Conservation (phyloP, 2,113 vertebrate genomes). For the Sinocyclocheilus anshuiensis region DNA sequence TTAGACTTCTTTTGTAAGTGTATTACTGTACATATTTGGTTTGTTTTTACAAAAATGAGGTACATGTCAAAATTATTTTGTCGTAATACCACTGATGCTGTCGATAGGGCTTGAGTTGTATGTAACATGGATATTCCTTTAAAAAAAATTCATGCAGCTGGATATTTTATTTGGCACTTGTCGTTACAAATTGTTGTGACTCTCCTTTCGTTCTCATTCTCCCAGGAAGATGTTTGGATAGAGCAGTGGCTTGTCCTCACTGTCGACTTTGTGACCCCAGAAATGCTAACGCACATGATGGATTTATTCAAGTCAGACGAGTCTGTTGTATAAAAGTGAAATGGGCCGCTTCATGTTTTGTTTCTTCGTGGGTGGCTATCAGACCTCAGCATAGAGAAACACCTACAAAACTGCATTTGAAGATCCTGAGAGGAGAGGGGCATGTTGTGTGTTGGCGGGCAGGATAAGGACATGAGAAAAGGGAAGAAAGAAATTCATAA, state of each 20-base stretch:
- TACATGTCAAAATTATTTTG: neutral
- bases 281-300: neutral
- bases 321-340: conserved; percentile 20
- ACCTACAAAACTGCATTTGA: conserved; percentile 3
- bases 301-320: neutral
- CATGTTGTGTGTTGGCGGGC: neutral
- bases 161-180: neutral
- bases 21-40: neutral
- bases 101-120: neutral
- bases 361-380: conserved; percentile 27
- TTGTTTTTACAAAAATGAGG: neutral
- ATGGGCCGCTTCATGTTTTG: conserved; percentile 28
- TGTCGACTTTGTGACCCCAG: neutral
- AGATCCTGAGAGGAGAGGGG: neutral
- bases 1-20: neutral
- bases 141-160: neutral
- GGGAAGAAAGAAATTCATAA: conserved; percentile 2
- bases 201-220: neutral
- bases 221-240: conserved; percentile 34
- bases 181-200: neutral
- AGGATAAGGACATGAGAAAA: conserved; percentile 5
- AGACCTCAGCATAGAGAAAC: neutral
- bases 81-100: neutral
- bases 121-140: neutral
- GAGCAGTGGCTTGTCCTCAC: neutral